These are phyloP conservation scores for Nesoenas mayeri DNA, from an alignment of 2,113 vertebrate species.

Conservation along the genomic window DNA sequence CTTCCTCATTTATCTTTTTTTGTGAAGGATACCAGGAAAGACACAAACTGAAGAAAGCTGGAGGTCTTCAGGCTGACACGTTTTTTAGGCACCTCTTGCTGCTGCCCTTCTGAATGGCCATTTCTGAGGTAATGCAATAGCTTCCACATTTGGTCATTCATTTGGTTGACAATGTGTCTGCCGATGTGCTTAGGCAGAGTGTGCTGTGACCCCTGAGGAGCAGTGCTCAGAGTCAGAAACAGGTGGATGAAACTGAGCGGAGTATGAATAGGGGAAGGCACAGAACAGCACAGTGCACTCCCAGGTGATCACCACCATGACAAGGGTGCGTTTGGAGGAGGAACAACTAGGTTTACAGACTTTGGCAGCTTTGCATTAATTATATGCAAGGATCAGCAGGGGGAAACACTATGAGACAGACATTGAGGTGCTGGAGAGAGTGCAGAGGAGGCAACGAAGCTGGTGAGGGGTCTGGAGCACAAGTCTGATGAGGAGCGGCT, in stretches of 20 bases:
- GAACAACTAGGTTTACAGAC: neutral
- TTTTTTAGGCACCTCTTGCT: neutral
- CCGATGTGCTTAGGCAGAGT: neutral
- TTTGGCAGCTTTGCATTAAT: neutral
- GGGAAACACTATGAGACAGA: neutral
- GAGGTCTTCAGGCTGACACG: neutral
- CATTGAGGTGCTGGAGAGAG: too few species aligned
- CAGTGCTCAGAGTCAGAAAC: neutral
- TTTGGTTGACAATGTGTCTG: neutral
- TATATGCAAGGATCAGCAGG: neutral
- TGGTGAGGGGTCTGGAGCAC: too few species aligned
- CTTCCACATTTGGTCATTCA: neutral
- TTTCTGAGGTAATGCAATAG: neutral
- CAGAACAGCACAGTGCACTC: accelerated
- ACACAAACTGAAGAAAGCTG: neutral
- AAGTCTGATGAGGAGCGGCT: too few species aligned
- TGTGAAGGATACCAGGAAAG: neutral
- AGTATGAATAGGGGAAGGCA: neutral
- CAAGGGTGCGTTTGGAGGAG: neutral
- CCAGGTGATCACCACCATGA: neutral
- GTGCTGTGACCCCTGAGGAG: neutral
- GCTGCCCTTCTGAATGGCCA: neutral
- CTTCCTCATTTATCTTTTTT: neutral
- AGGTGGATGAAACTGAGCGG: neutral
- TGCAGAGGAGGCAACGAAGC: too few species aligned